Conservation (phyloP, 2,797 vertebrate species). For the Glossophaga mutica region DNA sequence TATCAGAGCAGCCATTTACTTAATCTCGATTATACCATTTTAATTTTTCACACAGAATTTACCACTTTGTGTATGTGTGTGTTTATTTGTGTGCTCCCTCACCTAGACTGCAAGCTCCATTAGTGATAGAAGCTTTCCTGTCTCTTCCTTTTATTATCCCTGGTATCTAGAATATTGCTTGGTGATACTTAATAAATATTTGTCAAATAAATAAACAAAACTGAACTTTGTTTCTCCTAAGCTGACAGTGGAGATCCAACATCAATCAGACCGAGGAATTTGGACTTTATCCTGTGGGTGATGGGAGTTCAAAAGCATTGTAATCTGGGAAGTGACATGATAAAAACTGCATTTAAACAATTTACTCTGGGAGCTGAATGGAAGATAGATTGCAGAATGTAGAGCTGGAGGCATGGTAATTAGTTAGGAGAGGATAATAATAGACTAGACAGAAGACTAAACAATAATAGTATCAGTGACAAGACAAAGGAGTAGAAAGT, state of each 20-base stretch:
- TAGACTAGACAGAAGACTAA: not conserved
- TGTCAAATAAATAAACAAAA: slow-evolving; percentile 44
- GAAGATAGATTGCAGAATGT: not conserved
- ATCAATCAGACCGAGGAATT: slow-evolving; percentile 23
- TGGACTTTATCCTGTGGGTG: slow-evolving; percentile 3
- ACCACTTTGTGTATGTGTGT: not conserved
- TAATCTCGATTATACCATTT: not conserved
- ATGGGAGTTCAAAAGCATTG: slow-evolving; percentile 2
- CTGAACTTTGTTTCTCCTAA: slow-evolving; percentile 22
- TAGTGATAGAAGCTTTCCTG: not conserved
- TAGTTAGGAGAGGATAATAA: not conserved
- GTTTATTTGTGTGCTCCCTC: not conserved
- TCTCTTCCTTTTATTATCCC: not conserved
- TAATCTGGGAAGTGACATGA: not conserved
- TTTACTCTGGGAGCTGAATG: not conserved
- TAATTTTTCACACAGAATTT: not conserved
- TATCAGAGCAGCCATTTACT: not conserved
- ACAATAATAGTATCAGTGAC: not conserved
- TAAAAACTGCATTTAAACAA: not conserved
- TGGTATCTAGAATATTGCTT: not conserved
- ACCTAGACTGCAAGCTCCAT: not conserved
- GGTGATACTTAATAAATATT: slow-evolving; percentile 33
- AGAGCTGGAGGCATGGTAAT: not conserved
- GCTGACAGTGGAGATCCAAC: not conserved
- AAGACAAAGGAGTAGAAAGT: not conserved